Evolutionary conservation across 2,113 vertebrate genomes (phyloP).

Genomic region (Salvelinus alpinus): DNA sequence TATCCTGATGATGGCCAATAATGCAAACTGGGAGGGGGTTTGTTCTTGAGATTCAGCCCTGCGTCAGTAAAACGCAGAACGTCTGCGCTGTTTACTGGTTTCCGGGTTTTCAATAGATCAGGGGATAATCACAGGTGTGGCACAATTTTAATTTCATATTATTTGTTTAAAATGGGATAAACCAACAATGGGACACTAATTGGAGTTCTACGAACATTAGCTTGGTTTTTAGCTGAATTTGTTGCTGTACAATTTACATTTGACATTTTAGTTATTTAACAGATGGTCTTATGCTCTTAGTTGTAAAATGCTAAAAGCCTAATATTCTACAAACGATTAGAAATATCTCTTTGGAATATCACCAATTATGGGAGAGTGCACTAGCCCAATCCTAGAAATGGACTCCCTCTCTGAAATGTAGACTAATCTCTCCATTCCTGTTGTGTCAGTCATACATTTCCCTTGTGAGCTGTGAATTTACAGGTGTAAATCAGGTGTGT

Average conservation of each 20-base stretch:
- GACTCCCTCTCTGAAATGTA: not conserved
- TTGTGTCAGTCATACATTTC: not conserved
- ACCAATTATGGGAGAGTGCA: no score
- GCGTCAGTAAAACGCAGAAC: slow-evolving; percentile 1
- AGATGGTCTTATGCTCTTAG: no score
- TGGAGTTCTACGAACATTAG: not conserved
- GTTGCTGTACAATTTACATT: not conserved
- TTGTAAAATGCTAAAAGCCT: not conserved
- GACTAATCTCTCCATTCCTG: not conserved
- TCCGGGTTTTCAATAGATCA: not conserved
- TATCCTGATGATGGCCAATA: not conserved
- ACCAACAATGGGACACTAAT: not conserved
- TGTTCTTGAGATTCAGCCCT: slow-evolving; percentile 27
- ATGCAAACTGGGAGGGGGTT: not conserved
- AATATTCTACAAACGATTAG: not conserved
- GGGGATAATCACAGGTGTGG: not conserved
- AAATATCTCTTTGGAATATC: no score
- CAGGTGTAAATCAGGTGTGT: slow-evolving; percentile 12
- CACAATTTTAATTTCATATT: not conserved
- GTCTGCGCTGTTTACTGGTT: slow-evolving; percentile 10
- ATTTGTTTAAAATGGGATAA: no score
- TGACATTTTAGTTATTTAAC: no score
- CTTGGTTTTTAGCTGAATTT: no score
- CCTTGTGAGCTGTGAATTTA: slow-evolving; percentile 24
- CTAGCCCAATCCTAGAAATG: not conserved